These are phyloP conservation scores for Paragorgia papillata DNA, from an alignment of 92 coral and sea anemone genomes.

Conservation along the genomic window DNA sequence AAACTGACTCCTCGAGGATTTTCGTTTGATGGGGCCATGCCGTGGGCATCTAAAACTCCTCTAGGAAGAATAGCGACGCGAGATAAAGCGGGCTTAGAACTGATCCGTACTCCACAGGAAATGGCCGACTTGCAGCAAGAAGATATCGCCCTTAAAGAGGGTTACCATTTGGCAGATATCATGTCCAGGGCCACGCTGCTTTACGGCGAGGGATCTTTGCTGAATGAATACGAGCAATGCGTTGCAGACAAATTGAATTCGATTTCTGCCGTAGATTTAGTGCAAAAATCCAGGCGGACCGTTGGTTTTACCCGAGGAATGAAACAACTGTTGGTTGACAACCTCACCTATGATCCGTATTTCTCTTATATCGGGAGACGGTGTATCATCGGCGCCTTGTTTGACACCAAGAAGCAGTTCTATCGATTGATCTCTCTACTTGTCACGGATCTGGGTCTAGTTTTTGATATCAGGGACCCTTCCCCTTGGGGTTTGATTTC, in stretches of 20 bases:
- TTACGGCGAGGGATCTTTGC: constrained; percentile 10
- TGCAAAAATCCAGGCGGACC: not conserved
- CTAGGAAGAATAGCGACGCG: constrained; percentile 30
- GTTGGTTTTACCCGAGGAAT: constrained; percentile 34
- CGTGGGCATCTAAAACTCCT: constrained; percentile 39
- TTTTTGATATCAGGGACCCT: constrained; percentile 19
- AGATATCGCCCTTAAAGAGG: constrained; percentile 30
- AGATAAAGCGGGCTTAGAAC: constrained; percentile 26
- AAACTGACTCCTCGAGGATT: constrained; percentile 27
- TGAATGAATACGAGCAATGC: constrained; percentile 24
- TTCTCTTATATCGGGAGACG: not conserved
- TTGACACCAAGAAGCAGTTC: constrained; percentile 19
- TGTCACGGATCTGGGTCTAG: constrained; percentile 23
- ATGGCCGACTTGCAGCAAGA: constrained; percentile 38
- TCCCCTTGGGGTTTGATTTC: constrained; percentile 4
- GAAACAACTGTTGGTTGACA: constrained; percentile 8
- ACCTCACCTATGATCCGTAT: not conserved
- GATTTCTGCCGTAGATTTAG: not conserved
- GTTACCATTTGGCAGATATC: constrained; percentile 32
- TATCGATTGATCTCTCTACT: constrained; percentile 42
- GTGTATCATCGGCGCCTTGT: not conserved
- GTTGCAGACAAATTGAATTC: constrained; percentile 23
- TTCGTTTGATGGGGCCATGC: constrained; percentile 37
- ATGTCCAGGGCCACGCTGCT: constrained; percentile 20
- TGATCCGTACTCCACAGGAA: constrained; percentile 29